Evolutionary conservation across 2,113 vertebrate genomes (phyloP).

Genomic region (Bubalus kerabau): DNA sequence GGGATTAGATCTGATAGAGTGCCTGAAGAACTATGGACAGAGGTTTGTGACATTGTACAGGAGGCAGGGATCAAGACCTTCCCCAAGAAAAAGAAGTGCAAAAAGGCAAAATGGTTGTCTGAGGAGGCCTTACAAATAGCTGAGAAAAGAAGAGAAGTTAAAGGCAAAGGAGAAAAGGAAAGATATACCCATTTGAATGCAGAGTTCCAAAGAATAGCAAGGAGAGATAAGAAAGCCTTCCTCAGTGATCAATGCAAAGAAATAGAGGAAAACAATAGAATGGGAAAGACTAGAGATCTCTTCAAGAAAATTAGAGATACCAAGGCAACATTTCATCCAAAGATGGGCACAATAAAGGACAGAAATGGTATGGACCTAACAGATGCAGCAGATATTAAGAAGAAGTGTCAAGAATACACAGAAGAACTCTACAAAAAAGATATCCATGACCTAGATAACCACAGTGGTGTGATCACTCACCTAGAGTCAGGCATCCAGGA

Average conservation of each 20-base stretch:
- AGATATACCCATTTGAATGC: neutral
- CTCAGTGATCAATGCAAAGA: neutral
- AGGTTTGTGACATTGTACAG: neutral
- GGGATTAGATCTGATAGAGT: too few species aligned
- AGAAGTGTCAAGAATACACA: neutral
- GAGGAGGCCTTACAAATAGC: neutral
- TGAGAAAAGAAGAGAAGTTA: neutral
- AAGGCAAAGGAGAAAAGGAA: neutral
- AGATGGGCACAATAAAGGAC: neutral
- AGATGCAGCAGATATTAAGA: neutral
- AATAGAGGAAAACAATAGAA: neutral
- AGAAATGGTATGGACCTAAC: neutral
- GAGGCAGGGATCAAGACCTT: neutral
- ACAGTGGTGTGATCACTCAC: neutral
- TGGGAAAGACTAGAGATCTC: neutral
- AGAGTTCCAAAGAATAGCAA: neutral
- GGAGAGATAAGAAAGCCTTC: neutral
- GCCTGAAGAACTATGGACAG: too few species aligned
- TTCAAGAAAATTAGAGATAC: neutral
- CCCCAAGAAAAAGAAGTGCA: neutral
- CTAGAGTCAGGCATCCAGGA: neutral
- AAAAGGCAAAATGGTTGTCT: neutral
- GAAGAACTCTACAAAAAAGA: neutral
- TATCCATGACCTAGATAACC: neutral
- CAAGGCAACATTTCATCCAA: neutral